Percentiles rank a stretch among this genome's conserved stretches.
phyloP scores from a whole-genome alignment of 2,113 vertebrate genomes.

The Sphyrna mokarran region DNA sequence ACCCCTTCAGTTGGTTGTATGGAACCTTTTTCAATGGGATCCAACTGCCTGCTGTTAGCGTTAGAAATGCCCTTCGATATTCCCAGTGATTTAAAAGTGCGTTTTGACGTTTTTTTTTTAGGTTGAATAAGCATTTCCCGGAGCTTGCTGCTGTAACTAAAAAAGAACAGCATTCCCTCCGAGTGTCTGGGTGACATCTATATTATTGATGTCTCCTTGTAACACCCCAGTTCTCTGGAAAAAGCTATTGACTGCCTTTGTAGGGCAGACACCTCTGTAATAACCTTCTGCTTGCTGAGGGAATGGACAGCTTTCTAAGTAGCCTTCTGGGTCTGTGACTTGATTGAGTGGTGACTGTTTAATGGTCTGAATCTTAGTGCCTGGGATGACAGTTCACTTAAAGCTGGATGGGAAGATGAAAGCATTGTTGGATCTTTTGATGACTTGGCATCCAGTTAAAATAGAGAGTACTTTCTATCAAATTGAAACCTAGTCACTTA shows the following conservation, averaged over 20 bases:
- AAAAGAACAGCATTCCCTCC: background rate
- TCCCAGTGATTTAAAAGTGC: background rate
- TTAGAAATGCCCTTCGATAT: background rate
- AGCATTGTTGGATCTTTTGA: background rate
- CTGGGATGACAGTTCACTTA: background rate
- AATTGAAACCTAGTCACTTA: background rate
- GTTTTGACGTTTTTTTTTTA: background rate
- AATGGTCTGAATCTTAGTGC: constrained; percentile 25
- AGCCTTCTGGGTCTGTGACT: background rate
- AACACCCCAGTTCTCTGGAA: background rate
- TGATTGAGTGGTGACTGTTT: background rate
- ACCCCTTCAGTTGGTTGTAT: background rate
- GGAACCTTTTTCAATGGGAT: background rate
- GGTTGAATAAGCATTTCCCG: constrained; percentile 6
- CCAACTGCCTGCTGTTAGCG: background rate
- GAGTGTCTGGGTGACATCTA: constrained; percentile 8
- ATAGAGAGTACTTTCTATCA: background rate
- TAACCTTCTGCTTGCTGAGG: background rate
- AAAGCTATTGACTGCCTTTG: constrained; percentile 3
- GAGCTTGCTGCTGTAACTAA: background rate
- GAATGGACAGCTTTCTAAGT: background rate
- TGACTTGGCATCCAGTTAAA: background rate
- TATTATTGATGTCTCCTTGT: constrained; percentile 27
- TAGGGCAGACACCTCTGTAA: constrained; percentile 18
- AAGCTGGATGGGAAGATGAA: background rate